These are phyloP conservation scores for Ichneumon xanthorius DNA, from an alignment of 2,888 invertebrate species.

Conservation along the genomic window DNA sequence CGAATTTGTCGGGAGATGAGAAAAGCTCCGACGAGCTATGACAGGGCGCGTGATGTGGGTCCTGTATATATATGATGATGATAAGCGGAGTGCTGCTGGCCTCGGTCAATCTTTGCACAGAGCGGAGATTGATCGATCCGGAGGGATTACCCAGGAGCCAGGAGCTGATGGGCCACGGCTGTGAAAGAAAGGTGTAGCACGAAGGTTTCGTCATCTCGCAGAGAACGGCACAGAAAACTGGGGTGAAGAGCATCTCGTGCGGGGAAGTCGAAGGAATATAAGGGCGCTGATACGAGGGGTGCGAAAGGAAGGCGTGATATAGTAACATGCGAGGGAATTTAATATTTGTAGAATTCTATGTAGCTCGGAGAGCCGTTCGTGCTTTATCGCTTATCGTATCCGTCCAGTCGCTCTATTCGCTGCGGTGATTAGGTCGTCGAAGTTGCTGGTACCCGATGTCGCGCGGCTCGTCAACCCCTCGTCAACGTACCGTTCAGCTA, in stretches of 20 bases:
- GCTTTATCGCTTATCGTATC: slow-evolving; percentile 54
- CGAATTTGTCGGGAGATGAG: slow-evolving; percentile 49
- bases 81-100: slow-evolving; percentile 19
- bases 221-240: slow-evolving; percentile 30
- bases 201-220: slow-evolving; percentile 47
- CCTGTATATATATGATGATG: slow-evolving; percentile 9
- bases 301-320: slow-evolving; percentile 19
- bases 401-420: slow-evolving; percentile 38
- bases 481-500: slow-evolving; percentile 17
- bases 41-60: slow-evolving; percentile 26
- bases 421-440: slow-evolving; percentile 57
- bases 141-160: slow-evolving; percentile 50
- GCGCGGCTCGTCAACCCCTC: slow-evolving; percentile 27
- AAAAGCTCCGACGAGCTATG: slow-evolving; percentile 55
- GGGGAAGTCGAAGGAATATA: slow-evolving; percentile 32
- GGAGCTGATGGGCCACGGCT: slow-evolving; percentile 30
- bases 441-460: slow-evolving; percentile 31
- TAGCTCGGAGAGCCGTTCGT: slow-evolving; percentile 36
- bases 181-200: slow-evolving; percentile 45
- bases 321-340: slow-evolving; percentile 37
- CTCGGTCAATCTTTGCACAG: slow-evolving; percentile 65
- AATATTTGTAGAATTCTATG: slow-evolving; percentile 45
- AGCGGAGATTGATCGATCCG: slow-evolving; percentile 62
- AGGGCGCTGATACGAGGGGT: background rate
- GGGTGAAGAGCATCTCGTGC: slow-evolving; percentile 9